Conservation (phyloP, 2,797 vertebrate genomes). For the Epinephelus awoara region DNA sequence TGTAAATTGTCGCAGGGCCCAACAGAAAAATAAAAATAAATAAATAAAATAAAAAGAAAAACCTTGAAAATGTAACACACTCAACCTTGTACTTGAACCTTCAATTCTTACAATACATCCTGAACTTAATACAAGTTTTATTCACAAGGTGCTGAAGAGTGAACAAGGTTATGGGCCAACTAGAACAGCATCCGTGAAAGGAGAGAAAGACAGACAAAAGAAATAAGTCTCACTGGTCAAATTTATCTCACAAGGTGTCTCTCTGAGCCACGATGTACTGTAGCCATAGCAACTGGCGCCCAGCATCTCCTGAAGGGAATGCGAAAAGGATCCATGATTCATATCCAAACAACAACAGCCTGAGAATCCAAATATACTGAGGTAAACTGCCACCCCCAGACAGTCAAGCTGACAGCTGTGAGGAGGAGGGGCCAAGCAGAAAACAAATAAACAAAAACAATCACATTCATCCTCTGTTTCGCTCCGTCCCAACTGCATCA, state of each 20-base stretch:
- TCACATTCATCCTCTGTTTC: conserved; percentile 34
- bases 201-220: conserved; percentile 55
- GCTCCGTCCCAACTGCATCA: conserved; percentile 7
- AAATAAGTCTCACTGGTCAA: conserved; percentile 64
- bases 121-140: conserved; percentile 19
- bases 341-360: conserved; percentile 80
- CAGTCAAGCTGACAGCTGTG: conserved; percentile 76
- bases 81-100: conserved; percentile 23
- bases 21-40: not conserved
- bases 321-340: conserved; percentile 75
- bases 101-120: conserved; percentile 3
- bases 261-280: conserved; percentile 60
- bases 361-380: conserved; percentile 79
- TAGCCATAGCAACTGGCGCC: conserved; percentile 81
- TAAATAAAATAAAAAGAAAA: not conserved
- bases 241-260: conserved; percentile 72
- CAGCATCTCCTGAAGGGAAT: conserved; percentile 73
- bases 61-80: conserved; percentile 18
- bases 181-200: conserved; percentile 14
- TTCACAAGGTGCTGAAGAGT: conserved; percentile 27
- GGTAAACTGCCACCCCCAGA: conserved; percentile 79
- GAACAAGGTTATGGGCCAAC: conserved; percentile 26
- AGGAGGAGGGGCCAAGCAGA: conserved; percentile 64
- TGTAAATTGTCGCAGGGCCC: not conserved
- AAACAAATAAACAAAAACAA: conserved; percentile 77